Evolutionary conservation across 1,140 invertebrate genomes (phyloP), one percentile per base, ranked within the genome.

Genomic region (Eurosta solidaginis): DNA sequence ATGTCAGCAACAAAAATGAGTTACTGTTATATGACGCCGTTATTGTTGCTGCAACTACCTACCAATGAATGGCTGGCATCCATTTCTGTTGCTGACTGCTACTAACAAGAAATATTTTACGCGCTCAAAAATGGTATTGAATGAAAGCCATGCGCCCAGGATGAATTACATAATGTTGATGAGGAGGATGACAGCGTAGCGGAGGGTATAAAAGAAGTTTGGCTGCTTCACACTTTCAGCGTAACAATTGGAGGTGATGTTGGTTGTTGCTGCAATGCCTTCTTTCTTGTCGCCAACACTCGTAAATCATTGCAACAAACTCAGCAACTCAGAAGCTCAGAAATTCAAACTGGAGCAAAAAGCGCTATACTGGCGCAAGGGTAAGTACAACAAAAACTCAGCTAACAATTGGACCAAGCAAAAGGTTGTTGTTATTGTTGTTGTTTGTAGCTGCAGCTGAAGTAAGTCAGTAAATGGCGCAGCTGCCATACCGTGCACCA

Each of bases 111-210:
- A 68, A 20, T 68, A 42, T 68, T 22, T 68, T n/a, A n/a, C n/a
- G 59, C 59, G n/a, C 59, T 33, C 59, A 68, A 68, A 68, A 42
- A 68, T 22, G 59, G 59, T 40, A 68, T 68, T 68, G 59, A 68
- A 68, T 68, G 59, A 68, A 68, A 68, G 59, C 59, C 59, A 68
- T 68, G 59, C 59, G 59, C 59, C 59, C 33, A 68, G 59, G 59
- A 68, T 68, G 59, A 68, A 68, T 68, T 68, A 68, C 59, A n/a
- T n/a, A 68, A 40, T 33, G 29, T 68, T 68, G 59, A 68, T 40
- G 59, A 40, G 59, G 59, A 36, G 59, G 59, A 36, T 40, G 59
- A 68, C 59, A 68, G 59, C 59, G 49, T 25, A 10, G 22, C 33
- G 59, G 25, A n/a, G 20, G 27, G 54, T 17, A 29, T 3, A 27